Evolutionary conservation across 1,140 invertebrate genomes (phyloP), one percentile per base, ranked within the genome.

Genomic region (Aphelinus certus): DNA sequence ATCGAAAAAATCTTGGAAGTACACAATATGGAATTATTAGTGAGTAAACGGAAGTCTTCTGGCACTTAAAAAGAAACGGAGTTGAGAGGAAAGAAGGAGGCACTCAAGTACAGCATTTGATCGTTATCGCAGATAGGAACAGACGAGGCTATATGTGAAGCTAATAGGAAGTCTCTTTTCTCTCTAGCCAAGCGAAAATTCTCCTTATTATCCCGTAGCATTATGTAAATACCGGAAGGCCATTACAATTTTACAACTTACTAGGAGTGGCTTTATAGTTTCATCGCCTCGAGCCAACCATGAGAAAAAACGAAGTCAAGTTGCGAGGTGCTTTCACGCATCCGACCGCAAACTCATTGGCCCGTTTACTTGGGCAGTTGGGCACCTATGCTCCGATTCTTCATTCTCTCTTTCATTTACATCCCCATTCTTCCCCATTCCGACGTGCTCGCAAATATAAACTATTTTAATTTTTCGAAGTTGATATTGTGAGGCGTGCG

Each of bases 221-320:
- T 85, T 86, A 85, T 86, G 84, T 83, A 86, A 85, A 85, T 85
- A 85, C 81, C 81, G 82, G 80, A 83, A 85, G 81, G 77, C 82
- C 81, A 85, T 86, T 85, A 85, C 83, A 82, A 85, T 86, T 85
- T 85, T 85, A 85, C 83, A 85, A 84, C 81, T 84, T 84, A 10
- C 81, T 79, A 80, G 77, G 76, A 82, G 82, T 83, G 76, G 81
- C 76, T 85, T 84, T 85, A 84, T 81, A 82, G 81, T 85, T 86
- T 82, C 80, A 81, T 81, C 81, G 80, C 78, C 78, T 66, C 73
- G 64, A 63, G 77, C 61, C 55, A 51, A 26, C 26, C 26, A 26
- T 26, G 26, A 26, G 49, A 43, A 43, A 43, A 3, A 48, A 2
- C 47, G 58, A 53, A 45, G 51, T 4, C 53, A 66, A 66, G 56